These are phyloP conservation scores for Chironomus tentans DNA, from an alignment of 2,888 invertebrate genomes.

Conservation along the genomic window DNA sequence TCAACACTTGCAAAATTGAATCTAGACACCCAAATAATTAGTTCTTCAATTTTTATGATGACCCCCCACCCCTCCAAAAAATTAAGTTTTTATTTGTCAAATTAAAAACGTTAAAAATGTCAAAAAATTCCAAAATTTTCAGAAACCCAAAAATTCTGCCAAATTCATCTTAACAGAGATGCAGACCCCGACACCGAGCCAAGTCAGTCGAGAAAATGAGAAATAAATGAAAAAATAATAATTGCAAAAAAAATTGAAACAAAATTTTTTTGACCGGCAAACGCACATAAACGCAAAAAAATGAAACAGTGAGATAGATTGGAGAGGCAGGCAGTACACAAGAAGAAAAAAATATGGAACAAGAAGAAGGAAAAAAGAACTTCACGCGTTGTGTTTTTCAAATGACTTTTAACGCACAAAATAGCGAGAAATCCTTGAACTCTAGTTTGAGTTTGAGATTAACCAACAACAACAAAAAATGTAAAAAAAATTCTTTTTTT, in stretches of 20 bases:
- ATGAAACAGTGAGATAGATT: background rate
- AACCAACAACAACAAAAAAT: constrained; percentile 16
- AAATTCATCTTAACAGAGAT: too few relatives aligned
- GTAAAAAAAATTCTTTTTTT: background rate
- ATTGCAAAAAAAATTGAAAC: background rate
- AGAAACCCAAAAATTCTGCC: too few relatives aligned
- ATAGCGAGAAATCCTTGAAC: constrained; percentile 26
- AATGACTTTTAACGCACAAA: constrained; percentile 27
- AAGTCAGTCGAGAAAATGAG: background rate
- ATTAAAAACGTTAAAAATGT: too few relatives aligned
- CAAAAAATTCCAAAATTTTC: too few relatives aligned
- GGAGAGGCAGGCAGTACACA: background rate
- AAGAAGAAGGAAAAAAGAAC: constrained; percentile 1
- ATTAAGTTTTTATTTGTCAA: too few relatives aligned
- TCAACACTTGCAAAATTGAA: too few relatives aligned
- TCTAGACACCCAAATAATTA: too few relatives aligned
- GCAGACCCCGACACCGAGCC: background rate
- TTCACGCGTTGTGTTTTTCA: constrained; percentile 26
- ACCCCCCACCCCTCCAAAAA: too few relatives aligned
- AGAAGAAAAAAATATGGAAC: background rate
- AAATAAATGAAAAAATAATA: background rate
- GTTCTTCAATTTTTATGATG: too few relatives aligned
- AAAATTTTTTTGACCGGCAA: background rate
- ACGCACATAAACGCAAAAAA: background rate
- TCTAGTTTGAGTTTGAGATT: constrained; percentile 21